phyloP scores from a whole-genome alignment of 2,888 invertebrate species.

The Cataglyphis albicans region DNA sequence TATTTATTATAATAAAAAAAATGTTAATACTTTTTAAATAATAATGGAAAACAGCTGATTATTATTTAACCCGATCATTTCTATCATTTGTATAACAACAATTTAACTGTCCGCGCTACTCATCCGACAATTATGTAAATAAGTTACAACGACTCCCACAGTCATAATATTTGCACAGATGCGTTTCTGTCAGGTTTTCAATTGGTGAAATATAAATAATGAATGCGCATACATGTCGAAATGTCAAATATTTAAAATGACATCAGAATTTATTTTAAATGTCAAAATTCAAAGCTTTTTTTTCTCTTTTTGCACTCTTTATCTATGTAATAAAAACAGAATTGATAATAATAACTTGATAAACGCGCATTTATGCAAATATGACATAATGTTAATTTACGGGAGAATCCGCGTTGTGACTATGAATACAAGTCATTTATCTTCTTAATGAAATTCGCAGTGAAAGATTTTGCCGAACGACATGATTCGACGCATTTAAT shows the following conservation, averaged over 20 bases:
- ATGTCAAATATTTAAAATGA: background rate
- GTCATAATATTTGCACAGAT: constrained; percentile 29
- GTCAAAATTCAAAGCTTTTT: background rate
- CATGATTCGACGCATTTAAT: constrained; percentile 42
- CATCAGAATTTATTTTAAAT: background rate
- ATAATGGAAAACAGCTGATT: background rate
- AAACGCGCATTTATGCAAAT: background rate
- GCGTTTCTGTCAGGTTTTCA: background rate
- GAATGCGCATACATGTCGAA: background rate
- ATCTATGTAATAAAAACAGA: constrained; percentile 1
- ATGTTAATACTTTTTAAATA: background rate
- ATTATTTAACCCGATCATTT: background rate
- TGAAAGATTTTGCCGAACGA: constrained; percentile 11
- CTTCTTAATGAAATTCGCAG: constrained; percentile 42
- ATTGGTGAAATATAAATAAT: background rate
- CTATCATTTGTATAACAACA: background rate
- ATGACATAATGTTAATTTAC: constrained; percentile 24
- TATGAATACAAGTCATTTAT: constrained; percentile 48
- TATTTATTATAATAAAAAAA: background rate
- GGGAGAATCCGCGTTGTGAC: background rate
- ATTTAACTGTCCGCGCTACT: constrained; percentile 6
- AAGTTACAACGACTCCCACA: background rate
- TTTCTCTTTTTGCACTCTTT: background rate
- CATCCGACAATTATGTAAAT: constrained; percentile 18
- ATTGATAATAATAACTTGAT: background rate